A percentile compares a stretch with the other conserved stretches of the same genome.
Evolutionary conservation across 2,113 vertebrate genomes (phyloP).

Genomic region (Collichthys lucidus): DNA sequence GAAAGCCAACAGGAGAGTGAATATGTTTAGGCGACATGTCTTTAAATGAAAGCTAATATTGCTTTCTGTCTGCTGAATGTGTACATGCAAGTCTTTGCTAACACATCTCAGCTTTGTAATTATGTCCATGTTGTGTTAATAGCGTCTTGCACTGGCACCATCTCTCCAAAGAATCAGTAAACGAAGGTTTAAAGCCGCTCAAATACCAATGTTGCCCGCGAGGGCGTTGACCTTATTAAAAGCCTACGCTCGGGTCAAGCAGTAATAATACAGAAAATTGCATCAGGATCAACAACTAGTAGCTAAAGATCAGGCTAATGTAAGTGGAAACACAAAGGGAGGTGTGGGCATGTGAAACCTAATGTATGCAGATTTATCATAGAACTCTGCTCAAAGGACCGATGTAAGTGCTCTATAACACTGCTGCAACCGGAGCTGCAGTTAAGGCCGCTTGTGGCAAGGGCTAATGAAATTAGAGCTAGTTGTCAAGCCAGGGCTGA

Average conservation of each 20-base stretch:
- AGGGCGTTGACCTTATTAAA: not conserved
- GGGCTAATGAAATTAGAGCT: conserved; percentile 53
- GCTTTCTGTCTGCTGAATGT: not conserved
- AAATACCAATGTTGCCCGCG: not conserved
- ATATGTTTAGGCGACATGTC: no score
- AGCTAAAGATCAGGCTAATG: not conserved
- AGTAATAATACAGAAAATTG: not conserved
- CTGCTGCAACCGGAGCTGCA: conserved; percentile 3
- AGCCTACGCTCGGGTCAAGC: not conserved
- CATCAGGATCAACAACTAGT: not conserved
- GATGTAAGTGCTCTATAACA: not conserved
- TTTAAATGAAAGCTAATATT: not conserved
- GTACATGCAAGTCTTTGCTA: not conserved
- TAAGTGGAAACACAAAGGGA: not conserved
- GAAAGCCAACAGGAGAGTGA: not conserved
- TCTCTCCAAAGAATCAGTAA: not conserved
- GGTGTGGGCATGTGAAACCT: not conserved
- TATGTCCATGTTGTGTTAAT: not conserved
- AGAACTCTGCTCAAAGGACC: not conserved
- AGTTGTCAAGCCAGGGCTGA: conserved; percentile 40
- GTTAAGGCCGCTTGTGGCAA: conserved; percentile 17
- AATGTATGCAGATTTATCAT: not conserved
- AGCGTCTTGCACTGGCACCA: not conserved
- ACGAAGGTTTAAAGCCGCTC: not conserved
- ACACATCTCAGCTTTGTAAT: not conserved